These are phyloP conservation scores for Ranitomeya imitator DNA, from an alignment of 2,113 vertebrate genomes.

Conservation along the genomic window DNA sequence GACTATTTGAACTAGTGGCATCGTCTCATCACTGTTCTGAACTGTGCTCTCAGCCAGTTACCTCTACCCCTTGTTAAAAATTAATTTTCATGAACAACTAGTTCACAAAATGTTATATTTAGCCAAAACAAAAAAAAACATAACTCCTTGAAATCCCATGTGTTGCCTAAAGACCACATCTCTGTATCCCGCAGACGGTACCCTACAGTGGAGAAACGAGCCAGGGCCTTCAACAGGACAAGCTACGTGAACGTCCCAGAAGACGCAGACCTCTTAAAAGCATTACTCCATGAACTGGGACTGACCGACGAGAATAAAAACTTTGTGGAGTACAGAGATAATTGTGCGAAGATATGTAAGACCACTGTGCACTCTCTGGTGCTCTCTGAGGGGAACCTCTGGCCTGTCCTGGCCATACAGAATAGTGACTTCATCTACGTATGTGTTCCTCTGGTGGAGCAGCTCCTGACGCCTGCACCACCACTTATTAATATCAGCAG, in stretches of 20 bases:
- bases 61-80: too few species aligned
- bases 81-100: too few species aligned
- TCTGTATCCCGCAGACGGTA: constrained; percentile 74
- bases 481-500: constrained; percentile 78
- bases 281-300: constrained; percentile 81
- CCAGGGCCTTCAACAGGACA: constrained; percentile 75
- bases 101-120: too few species aligned
- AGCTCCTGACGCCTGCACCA: constrained; percentile 75
- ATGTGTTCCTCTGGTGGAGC: constrained; percentile 86
- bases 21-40: too few species aligned
- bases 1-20: too few species aligned
- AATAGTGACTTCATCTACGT: constrained; percentile 78
- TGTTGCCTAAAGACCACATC: neutral
- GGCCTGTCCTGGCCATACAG: constrained; percentile 84
- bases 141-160: neutral
- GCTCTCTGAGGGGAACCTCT: constrained; percentile 74
- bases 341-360: constrained; percentile 78
- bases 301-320: constrained; percentile 74
- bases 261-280: constrained; percentile 78
- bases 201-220: constrained; percentile 85
- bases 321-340: constrained; percentile 79
- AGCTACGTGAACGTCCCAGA: constrained; percentile 81
- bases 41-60: too few species aligned
- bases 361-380: constrained; percentile 74
- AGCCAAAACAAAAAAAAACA: neutral